Percentiles rank a stretch among this genome's conserved stretches.
Conservation (phyloP, 1,140 invertebrate genomes). For the Diorhabda carinulata region DNA sequence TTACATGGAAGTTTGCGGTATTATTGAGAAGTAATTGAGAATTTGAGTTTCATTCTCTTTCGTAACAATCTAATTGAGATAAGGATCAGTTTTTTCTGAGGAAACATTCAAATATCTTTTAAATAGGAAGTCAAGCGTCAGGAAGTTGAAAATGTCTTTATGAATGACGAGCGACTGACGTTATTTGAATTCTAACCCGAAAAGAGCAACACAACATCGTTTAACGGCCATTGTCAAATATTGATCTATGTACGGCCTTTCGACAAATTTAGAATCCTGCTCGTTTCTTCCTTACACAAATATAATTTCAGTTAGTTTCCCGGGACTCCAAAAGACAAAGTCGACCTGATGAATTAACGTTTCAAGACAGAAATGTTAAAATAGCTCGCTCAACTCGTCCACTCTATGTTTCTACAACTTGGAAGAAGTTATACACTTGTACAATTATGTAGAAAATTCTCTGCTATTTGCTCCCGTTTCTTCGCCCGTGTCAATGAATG, state of each 20-base stretch:
- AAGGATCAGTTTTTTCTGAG: too few relatives aligned
- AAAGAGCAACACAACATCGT: not conserved
- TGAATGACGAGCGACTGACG: too few relatives aligned
- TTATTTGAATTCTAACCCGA: not conserved
- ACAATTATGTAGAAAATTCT: not conserved
- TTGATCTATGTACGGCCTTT: not conserved
- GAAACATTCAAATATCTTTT: too few relatives aligned
- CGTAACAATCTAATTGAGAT: too few relatives aligned
- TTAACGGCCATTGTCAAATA: not conserved
- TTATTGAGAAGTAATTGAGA: too few relatives aligned
- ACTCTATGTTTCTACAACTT: not conserved
- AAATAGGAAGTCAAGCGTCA: too few relatives aligned
- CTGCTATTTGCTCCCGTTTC: not conserved
- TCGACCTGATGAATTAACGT: conserved; percentile 2
- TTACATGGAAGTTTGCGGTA: too few relatives aligned
- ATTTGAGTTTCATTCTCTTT: too few relatives aligned
- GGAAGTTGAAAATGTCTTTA: too few relatives aligned
- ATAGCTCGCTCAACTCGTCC: not conserved
- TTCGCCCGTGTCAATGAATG: not conserved
- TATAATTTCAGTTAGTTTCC: not conserved
- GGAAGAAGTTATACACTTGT: not conserved
- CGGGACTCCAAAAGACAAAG: not conserved
- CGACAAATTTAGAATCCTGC: not conserved
- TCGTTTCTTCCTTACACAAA: not conserved
- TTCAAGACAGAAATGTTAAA: not conserved